Evolutionary conservation across 2,888 invertebrate genomes (phyloP).

Genomic region (Matsumyia berberina): DNA sequence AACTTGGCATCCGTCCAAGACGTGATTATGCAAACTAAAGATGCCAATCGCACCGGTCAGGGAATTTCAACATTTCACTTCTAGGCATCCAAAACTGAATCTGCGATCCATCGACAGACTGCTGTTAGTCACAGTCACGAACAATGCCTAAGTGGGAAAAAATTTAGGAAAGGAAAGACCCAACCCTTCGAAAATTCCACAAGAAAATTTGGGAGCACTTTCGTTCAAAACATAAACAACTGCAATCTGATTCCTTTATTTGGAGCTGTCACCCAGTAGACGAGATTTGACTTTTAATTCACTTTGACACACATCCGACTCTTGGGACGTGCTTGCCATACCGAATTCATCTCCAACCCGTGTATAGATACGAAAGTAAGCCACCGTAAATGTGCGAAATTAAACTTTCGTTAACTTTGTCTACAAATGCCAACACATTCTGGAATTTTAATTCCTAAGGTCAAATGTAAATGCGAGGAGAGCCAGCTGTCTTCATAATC

Average conservation of each 20-base stretch:
- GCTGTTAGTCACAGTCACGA: too few relatives aligned
- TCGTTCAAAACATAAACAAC: constrained; percentile 21
- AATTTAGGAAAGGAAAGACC: too few relatives aligned
- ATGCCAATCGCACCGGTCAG: too few relatives aligned
- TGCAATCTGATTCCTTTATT: constrained; percentile 3
- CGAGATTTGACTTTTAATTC: constrained; percentile 31
- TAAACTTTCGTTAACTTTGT: constrained; percentile 53
- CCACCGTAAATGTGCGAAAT: constrained; percentile 44
- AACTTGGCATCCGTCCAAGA: too few relatives aligned
- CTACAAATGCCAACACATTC: constrained; percentile 13
- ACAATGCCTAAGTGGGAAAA: too few relatives aligned
- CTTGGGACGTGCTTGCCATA: constrained; percentile 50
- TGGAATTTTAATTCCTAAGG: constrained; percentile 62
- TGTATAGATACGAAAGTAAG: constrained; percentile 51
- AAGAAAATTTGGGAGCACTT: constrained; percentile 26
- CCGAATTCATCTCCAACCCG: constrained; percentile 36
- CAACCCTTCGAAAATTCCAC: not conserved
- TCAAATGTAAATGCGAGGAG: constrained; percentile 55
- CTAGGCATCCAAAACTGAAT: too few relatives aligned
- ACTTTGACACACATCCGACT: constrained; percentile 36
- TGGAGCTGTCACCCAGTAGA: constrained; percentile 17
- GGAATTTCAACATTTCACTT: too few relatives aligned
- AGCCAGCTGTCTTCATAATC: constrained; percentile 30
- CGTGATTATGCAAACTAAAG: too few relatives aligned
- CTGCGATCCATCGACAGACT: too few relatives aligned